phyloP scores from a whole-genome alignment of 2,797 vertebrate genomes.

The Orestias chungarensis region DNA sequence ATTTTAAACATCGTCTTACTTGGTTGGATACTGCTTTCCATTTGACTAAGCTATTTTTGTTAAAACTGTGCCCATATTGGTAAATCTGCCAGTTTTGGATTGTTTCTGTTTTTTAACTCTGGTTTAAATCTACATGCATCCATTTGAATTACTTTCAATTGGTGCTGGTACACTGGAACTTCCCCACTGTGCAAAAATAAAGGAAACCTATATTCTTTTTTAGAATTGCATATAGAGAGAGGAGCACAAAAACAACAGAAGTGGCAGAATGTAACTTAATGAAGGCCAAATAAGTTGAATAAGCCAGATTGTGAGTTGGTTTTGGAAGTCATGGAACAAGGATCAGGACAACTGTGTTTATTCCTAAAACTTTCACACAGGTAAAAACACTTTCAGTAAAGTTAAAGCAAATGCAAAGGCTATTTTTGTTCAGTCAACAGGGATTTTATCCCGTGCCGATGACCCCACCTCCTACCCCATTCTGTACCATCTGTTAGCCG shows the following conservation, averaged over 20 bases:
- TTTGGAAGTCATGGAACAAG: conserved; percentile 12
- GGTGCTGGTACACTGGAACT: no score
- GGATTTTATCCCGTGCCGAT: conserved; percentile 48
- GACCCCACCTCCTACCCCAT: conserved; percentile 65
- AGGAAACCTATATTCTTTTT: not conserved
- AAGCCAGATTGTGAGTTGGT: not conserved
- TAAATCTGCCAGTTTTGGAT: no score
- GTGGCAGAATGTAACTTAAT: conserved; percentile 9
- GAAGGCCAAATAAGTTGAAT: conserved; percentile 10
- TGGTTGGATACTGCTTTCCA: no score
- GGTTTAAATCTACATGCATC: no score
- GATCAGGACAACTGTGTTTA: conserved; percentile 15
- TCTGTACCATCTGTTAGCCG: conserved; percentile 64
- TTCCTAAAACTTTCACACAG: conserved; percentile 20
- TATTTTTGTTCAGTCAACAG: conserved; percentile 53
- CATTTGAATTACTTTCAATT: no score
- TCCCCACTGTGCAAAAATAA: no score
- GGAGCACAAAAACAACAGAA: not conserved
- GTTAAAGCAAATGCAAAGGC: conserved; percentile 52
- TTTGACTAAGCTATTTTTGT: no score
- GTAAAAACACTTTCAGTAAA: conserved; percentile 44
- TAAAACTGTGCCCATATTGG: no score
- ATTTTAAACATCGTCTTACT: no score
- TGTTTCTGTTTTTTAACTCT: no score
- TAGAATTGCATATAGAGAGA: conserved; percentile 23